Conservation (phyloP, 2,797 vertebrate species). For the Eptatretus atami region DNA sequence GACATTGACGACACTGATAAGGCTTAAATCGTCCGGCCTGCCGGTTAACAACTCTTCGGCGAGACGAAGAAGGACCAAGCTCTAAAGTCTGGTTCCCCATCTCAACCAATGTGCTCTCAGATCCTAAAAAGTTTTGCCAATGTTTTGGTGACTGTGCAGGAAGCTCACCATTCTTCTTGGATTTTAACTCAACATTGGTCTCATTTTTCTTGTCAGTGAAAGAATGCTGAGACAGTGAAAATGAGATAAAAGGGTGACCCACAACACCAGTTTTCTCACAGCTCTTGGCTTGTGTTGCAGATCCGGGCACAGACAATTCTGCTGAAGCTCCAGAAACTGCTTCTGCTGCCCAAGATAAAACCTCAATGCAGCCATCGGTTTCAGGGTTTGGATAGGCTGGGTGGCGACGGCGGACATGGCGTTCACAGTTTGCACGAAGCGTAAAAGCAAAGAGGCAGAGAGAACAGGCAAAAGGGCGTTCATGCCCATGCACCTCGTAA, state of each 20-base stretch:
- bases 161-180: neutral
- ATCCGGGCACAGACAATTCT: conserved; percentile 27
- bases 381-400: conserved; percentile 71
- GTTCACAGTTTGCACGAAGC: conserved; percentile 89
- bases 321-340: conserved; percentile 36
- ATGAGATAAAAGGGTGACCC: neutral
- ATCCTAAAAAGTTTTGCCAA: neutral
- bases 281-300: neutral
- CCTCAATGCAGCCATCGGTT: conserved; percentile 83
- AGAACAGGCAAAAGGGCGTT: conserved; percentile 71
- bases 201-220: too few species aligned
- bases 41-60: neutral
- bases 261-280: neutral
- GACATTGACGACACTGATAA: conserved; percentile 60
- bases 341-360: conserved; percentile 29
- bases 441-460: conserved; percentile 93
- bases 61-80: neutral
- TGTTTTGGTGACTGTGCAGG: neutral
- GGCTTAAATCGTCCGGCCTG: conserved; percentile 25
- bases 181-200: too few species aligned
- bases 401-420: conserved; percentile 83
- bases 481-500: conserved; percentile 52
- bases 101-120: neutral
- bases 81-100: neutral
- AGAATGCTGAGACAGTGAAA: too few species aligned